phyloP scores from a whole-genome alignment of 2,113 vertebrate genomes.

The Larimichthys crocea region DNA sequence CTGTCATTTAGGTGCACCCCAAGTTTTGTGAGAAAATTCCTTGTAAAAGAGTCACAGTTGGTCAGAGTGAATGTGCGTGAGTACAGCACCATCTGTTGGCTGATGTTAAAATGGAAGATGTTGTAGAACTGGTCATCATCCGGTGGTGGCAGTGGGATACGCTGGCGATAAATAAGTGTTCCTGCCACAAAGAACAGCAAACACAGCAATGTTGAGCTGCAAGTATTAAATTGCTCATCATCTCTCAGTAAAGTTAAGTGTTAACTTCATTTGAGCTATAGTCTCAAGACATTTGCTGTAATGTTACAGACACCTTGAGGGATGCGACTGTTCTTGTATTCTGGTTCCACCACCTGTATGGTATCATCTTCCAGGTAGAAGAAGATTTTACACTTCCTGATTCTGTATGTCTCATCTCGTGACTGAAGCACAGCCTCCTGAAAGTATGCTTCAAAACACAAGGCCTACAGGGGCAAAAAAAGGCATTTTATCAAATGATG shows the following conservation, averaged over 20 bases:
- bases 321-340: constrained; percentile 89
- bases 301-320: constrained; percentile 85
- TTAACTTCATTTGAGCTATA: background rate
- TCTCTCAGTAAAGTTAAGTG: background rate
- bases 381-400: constrained; percentile 92
- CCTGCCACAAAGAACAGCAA: constrained; percentile 78
- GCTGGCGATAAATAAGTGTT: constrained; percentile 88
- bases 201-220: background rate
- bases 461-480: constrained; percentile 77
- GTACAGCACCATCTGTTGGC: constrained; percentile 87
- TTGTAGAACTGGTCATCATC: constrained; percentile 90
- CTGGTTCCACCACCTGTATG: constrained; percentile 91
- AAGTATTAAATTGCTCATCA: background rate
- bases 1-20: constrained; percentile 86
- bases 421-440: constrained; percentile 86
- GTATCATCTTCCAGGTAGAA: constrained; percentile 95
- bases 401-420: constrained; percentile 84
- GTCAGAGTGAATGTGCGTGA: constrained; percentile 87
- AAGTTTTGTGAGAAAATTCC: constrained; percentile 88
- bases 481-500: background rate
- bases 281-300: background rate
- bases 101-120: constrained; percentile 90
- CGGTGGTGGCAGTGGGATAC: constrained; percentile 89
- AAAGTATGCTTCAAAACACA: constrained; percentile 92
- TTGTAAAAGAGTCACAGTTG: constrained; percentile 91